A percentile compares a stretch with the other conserved stretches of the same genome.
These are phyloP conservation scores for Torymus auratus DNA, from an alignment of 2,888 invertebrate species.

Conservation along the genomic window DNA sequence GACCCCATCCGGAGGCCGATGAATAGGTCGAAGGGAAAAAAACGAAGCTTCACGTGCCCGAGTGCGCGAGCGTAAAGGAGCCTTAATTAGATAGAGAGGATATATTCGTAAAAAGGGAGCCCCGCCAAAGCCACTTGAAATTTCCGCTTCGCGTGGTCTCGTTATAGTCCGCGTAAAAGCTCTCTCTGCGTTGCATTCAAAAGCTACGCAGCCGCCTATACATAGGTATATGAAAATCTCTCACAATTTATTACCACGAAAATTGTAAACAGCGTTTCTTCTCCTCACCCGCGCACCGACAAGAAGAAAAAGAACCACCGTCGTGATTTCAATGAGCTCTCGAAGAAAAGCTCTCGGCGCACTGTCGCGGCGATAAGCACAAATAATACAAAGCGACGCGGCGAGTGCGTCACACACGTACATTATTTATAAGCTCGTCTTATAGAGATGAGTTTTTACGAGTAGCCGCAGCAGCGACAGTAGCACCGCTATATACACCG, in stretches of 20 bases:
- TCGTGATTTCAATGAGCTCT: no score
- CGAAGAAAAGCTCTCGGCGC: no score
- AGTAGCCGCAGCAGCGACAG: no score
- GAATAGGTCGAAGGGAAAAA: constrained; percentile 21
- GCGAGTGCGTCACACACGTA: neutral
- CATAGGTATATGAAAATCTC: no score
- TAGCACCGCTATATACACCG: no score
- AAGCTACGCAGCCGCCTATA: no score
- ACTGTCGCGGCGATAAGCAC: no score
- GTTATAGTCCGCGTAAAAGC: neutral
- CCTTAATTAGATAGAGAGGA: constrained; percentile 21
- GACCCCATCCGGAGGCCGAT: neutral
- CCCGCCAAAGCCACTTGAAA: constrained; percentile 5
- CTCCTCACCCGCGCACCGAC: no score
- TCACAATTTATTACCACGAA: constrained; percentile 10
- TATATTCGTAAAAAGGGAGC: constrained; percentile 10
- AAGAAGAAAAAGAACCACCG: no score
- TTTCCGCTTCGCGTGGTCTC: constrained; percentile 18
- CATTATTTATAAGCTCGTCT: neutral
- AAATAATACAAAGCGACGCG: neutral
- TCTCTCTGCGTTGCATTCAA: neutral
- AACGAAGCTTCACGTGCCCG: neutral
- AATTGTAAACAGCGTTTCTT: constrained; percentile 3
- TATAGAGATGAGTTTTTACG: neutral
- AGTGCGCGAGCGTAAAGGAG: neutral